Percentiles rank a stretch among this genome's conserved stretches.
Evolutionary conservation across 2,888 invertebrate genomes (phyloP).

Genomic region (Mesorhabditis spiculigera): DNA sequence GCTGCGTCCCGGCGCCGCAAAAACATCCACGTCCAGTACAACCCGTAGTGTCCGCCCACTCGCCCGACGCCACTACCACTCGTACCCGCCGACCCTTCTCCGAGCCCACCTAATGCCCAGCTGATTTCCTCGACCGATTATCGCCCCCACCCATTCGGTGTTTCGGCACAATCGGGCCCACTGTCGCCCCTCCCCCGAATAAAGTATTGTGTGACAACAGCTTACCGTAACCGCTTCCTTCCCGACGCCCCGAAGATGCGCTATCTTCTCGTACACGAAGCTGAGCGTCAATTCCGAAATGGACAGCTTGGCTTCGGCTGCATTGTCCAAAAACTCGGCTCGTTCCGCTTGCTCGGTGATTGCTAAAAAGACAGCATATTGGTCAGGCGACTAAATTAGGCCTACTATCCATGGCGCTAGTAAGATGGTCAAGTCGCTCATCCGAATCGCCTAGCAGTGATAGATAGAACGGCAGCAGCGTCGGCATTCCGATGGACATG

Average conservation of each 20-base stretch:
- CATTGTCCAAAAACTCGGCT: conserved; percentile 4
- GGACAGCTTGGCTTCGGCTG: not conserved
- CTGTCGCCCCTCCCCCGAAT: too few species aligned
- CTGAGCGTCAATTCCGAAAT: conserved; percentile 1
- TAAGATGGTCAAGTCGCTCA: not conserved
- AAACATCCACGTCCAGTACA: conserved; percentile 23
- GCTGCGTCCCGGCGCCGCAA: conserved; percentile 17
- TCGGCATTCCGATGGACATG: not conserved
- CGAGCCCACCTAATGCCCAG: too few species aligned
- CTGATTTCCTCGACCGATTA: too few species aligned
- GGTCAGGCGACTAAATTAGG: not conserved
- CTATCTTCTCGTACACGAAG: not conserved
- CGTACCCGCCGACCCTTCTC: too few species aligned
- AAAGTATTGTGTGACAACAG: too few species aligned
- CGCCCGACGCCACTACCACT: too few species aligned
- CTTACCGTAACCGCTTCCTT: not conserved
- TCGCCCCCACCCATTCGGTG: too few species aligned
- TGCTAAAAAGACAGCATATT: not conserved
- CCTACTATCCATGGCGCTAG: not conserved
- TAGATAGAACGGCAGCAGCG: not conserved
- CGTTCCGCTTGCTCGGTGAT: not conserved
- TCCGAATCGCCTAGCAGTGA: not conserved
- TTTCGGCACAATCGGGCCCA: too few species aligned
- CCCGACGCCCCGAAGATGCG: not conserved
- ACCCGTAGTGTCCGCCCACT: conserved; percentile 10